Percentiles rank a stretch among this genome's conserved stretches.
These are phyloP conservation scores for Trissolcus basalis DNA, from an alignment of 1,140 invertebrate species.

Conservation along the genomic window DNA sequence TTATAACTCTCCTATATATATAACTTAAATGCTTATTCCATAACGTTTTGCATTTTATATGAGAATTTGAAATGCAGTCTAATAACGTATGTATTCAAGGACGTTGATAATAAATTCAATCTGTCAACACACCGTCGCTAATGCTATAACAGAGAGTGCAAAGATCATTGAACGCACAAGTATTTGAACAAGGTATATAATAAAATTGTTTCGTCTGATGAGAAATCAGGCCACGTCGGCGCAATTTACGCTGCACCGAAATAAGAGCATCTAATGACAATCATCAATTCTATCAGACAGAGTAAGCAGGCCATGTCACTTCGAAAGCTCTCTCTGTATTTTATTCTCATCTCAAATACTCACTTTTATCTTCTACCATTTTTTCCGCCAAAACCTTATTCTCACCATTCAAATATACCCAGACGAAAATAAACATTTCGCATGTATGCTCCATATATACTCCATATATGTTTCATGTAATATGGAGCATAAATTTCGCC, in stretches of 20 bases:
- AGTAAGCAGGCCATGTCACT: too few species aligned
- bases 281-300: background rate
- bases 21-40: too few species aligned
- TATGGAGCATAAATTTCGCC: too few species aligned
- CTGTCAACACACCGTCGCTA: constrained; percentile 37
- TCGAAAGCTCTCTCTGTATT: too few species aligned
- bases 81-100: constrained; percentile 36
- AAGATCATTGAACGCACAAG: constrained; percentile 41
- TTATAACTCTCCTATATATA: too few species aligned
- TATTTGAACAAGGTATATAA: constrained; percentile 48
- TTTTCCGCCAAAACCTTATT: too few species aligned
- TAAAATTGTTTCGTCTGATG: constrained; percentile 40
- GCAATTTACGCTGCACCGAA: constrained; percentile 46
- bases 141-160: constrained; percentile 41
- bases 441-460: too few species aligned
- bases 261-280: constrained; percentile 47
- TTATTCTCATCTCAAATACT: too few species aligned
- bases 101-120: constrained; percentile 54
- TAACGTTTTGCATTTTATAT: constrained; percentile 1
- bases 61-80: constrained; percentile 33
- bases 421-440: too few species aligned
- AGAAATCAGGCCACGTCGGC: constrained; percentile 45
- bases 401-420: too few species aligned
- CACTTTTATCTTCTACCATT: too few species aligned
- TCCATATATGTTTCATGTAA: too few species aligned